phyloP scores from a whole-genome alignment of 2,888 invertebrate genomes.

The Lutraria lutraria region DNA sequence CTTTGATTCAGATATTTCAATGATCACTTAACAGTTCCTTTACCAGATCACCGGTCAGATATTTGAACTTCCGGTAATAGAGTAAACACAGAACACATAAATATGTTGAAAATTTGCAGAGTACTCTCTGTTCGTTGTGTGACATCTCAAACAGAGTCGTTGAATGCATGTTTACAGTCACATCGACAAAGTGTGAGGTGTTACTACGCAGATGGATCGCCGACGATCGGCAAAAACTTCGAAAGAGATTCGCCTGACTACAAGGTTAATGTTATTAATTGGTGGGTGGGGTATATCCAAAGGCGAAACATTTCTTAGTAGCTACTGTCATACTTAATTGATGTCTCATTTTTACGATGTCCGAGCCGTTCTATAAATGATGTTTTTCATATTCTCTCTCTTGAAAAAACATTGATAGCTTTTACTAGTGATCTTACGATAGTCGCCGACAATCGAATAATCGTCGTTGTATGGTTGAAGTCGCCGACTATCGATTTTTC shows the following conservation, averaged over 20 bases:
- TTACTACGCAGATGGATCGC: slow-evolving; percentile 79
- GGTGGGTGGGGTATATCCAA: slow-evolving; percentile 46
- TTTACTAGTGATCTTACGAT: not conserved
- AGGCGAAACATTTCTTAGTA: no score
- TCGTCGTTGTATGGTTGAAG: no score
- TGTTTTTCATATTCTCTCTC: not conserved
- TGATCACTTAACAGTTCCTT: not conserved
- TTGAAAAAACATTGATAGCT: not conserved
- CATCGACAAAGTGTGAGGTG: slow-evolving; percentile 47
- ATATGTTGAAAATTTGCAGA: slow-evolving; percentile 55
- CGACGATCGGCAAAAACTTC: slow-evolving; percentile 80
- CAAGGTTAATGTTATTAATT: slow-evolving; percentile 75
- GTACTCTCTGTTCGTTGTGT: slow-evolving; percentile 22
- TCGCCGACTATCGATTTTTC: no score
- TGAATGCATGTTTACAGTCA: slow-evolving; percentile 30
- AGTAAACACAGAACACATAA: slow-evolving; percentile 4
- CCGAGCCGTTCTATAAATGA: not conserved
- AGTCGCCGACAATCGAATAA: no score
- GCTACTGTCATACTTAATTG: not conserved
- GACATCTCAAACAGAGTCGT: slow-evolving; percentile 38
- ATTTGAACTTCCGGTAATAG: slow-evolving; percentile 13
- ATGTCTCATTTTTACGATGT: not conserved
- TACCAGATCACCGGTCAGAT: not conserved
- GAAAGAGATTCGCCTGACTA: slow-evolving; percentile 81
- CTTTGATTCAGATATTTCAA: not conserved